Percentiles rank a stretch among this genome's conserved stretches.
Evolutionary conservation across 2,888 invertebrate genomes (phyloP).

Genomic region (Nezara viridula): DNA sequence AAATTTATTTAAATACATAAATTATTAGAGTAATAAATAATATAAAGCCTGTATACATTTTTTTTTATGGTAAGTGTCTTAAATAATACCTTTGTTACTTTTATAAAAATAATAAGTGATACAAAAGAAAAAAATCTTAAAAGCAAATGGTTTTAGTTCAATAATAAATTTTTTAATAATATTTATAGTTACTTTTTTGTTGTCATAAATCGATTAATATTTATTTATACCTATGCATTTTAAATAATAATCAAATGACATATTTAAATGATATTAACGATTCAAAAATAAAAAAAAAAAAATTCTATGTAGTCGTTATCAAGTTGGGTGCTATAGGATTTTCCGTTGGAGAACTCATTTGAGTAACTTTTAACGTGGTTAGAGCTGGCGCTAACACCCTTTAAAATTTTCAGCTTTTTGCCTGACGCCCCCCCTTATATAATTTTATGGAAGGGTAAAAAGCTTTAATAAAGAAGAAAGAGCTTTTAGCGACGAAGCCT

Average conservation of each 20-base stretch:
- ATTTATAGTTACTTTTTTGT: background rate
- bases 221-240: too few species aligned
- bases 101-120: too few species aligned
- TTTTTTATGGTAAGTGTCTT: too few species aligned
- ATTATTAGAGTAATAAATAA: too few species aligned
- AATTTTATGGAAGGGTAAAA: conserved; percentile 53
- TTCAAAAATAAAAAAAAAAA: too few species aligned
- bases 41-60: too few species aligned
- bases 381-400: conserved; percentile 26
- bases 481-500: conserved; percentile 52
- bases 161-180: background rate
- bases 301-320: background rate
- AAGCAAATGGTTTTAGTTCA: too few species aligned
- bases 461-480: conserved; percentile 56
- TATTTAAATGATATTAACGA: too few species aligned
- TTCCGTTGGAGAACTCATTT: conserved; percentile 37
- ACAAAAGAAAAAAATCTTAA: too few species aligned
- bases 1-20: too few species aligned
- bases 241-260: too few species aligned
- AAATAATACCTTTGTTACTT: too few species aligned
- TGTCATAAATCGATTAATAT: background rate
- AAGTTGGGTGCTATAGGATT: conserved; percentile 23
- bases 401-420: conserved; percentile 49
- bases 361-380: conserved; percentile 52
- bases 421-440: conserved; percentile 49